Evolutionary conservation across 2,797 vertebrate species (phyloP).

Genomic region (Aphelocoma californica): DNA sequence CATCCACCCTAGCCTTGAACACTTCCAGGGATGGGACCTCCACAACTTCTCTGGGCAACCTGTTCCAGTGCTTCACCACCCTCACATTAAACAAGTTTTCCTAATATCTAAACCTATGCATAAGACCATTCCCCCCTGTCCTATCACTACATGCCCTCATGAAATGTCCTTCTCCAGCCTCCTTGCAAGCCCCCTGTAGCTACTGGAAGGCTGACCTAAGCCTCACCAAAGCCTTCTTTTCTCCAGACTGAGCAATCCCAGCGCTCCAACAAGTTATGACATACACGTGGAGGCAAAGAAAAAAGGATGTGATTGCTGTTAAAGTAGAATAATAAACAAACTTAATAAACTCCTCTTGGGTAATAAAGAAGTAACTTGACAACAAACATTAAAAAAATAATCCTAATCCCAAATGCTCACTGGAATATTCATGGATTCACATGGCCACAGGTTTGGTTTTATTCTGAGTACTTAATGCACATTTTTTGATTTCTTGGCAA

Average conservation of each 20-base stretch:
- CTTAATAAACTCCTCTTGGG: neutral
- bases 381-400: neutral
- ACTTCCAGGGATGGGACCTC: too few species aligned
- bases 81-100: neutral
- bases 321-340: neutral
- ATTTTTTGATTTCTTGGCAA: neutral
- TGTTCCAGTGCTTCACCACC: neutral
- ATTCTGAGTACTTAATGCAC: neutral
- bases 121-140: too few species aligned
- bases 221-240: neutral
- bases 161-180: neutral
- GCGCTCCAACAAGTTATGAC: accelerated
- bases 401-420: neutral
- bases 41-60: neutral
- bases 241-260: neutral
- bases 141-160: too few species aligned
- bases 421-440: neutral
- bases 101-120: neutral
- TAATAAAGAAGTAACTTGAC: neutral
- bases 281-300: neutral
- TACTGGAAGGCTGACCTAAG: neutral
- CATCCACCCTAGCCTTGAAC: neutral
- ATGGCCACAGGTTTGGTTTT: neutral
- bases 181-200: neutral
- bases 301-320: neutral